Conservation (phyloP, 1,140 invertebrate species). For the Drosophila cardini region DNA sequence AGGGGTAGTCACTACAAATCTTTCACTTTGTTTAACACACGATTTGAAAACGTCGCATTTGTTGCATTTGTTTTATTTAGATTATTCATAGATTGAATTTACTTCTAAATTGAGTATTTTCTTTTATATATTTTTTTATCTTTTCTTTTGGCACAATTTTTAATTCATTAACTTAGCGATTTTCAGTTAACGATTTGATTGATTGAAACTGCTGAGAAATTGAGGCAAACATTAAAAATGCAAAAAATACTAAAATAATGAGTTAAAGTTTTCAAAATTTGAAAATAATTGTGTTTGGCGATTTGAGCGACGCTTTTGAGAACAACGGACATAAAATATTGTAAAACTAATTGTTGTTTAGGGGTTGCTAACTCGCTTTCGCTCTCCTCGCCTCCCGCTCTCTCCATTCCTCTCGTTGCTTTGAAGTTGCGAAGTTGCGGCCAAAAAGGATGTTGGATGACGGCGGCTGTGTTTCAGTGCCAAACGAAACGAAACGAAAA, state of each 20-base stretch:
- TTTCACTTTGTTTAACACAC: conserved; percentile 37
- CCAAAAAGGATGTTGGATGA: conserved; percentile 55
- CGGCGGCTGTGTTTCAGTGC: conserved; percentile 12
- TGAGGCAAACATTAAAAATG: neutral
- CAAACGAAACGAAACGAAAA: conserved; percentile 70
- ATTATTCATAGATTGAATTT: conserved; percentile 35
- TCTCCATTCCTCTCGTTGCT: no score
- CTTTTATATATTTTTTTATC: no score
- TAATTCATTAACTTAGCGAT: conserved; percentile 31
- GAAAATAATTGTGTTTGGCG: no score
- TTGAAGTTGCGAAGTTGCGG: conserved; percentile 2
- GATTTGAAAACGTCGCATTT: conserved; percentile 40
- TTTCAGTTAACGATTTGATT: conserved; percentile 43
- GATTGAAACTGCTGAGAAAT: conserved; percentile 20
- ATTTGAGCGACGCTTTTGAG: conserved; percentile 7
- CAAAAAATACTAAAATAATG: neutral
- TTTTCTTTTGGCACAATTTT: conserved; percentile 63
- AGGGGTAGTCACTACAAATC: conserved; percentile 42
- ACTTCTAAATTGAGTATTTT: conserved; percentile 8
- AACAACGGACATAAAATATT: conserved; percentile 18
- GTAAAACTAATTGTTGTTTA: conserved; percentile 68
- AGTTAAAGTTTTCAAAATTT: no score
- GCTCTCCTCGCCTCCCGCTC: neutral
- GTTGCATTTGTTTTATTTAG: conserved; percentile 49
- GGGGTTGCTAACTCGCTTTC: conserved; percentile 57